Base-by-base conservation (phyloP, 2,888 invertebrate species). In the Eupeodes luniger region DNA sequence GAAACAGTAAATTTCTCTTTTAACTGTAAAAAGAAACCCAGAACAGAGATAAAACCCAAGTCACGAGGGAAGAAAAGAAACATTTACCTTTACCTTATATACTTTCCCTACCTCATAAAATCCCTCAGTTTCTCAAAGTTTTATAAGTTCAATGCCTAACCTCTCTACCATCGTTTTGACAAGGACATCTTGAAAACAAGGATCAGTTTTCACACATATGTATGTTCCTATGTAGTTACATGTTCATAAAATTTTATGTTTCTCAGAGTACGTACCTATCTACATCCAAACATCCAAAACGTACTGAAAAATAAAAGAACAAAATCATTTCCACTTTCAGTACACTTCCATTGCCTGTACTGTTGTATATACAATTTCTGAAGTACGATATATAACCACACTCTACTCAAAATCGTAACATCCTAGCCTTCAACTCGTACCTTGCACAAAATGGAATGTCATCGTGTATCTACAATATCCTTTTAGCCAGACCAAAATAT, bases 231-330 rank as follows among this genome's bases (percentile, higher is more conserved):
- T 9, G 57, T 51, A 5, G 14, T 6, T 55, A 55, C 70, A 59
- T 14, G 47, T 59, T 6, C 72, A 59, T 72, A 59, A 57, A 59
- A 59, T 72, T 59, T 59, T 72, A 72, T 72, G 72, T 59, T 70
- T 55, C 9, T 2, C 55, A 19, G 67, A 67, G 51, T 53, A 59
- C 4, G 34, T 53, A 59, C 4, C 14, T 11, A 11, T 47, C 1
- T 47, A 47, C 47, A 19, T 19, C 19, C 19, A 47, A 12, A 59
- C 1, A 59, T n/a, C n/a, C 5, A n/a, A 62, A 49, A 19, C 27
- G 27, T 27, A 55, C 7, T 2, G 9, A 57, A n/a, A 61, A 47
- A 16, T 4, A 12, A 59, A n/a, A 11, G 9, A 67, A 67, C 12
- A 70, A 72, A 72, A 72, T 72, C 9, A 59, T 72, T 72, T 72